Percentiles rank a stretch among this genome's conserved stretches.
Evolutionary conservation across 1,140 invertebrate species (phyloP).

Genomic region (Aphidius gifuensis): DNA sequence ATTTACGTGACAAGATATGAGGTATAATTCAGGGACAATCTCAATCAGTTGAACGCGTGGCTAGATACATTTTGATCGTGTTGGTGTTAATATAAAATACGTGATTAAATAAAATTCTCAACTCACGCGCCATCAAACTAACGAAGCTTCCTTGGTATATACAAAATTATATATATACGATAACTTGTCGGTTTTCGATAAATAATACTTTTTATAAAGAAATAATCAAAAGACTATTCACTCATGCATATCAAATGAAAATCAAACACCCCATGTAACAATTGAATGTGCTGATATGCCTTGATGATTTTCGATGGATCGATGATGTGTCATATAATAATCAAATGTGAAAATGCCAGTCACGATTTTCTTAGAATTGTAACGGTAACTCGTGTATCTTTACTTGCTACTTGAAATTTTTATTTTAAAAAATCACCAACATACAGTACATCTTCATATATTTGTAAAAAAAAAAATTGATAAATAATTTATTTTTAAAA

Average conservation of each 20-base stretch:
- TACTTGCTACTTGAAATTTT: neutral
- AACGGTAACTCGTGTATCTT: slow-evolving; percentile 11
- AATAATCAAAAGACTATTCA: neutral
- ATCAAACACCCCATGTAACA: too few relatives aligned
- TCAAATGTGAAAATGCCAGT: neutral
- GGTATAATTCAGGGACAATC: slow-evolving; percentile 10
- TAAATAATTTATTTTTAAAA: too few relatives aligned
- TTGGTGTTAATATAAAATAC: too few relatives aligned
- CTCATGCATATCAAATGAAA: slow-evolving; percentile 14
- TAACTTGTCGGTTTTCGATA: too few relatives aligned
- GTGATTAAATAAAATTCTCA: too few relatives aligned
- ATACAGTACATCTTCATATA: too few relatives aligned
- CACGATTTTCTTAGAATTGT: slow-evolving; percentile 6
- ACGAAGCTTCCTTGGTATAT: neutral
- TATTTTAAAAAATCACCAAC: too few relatives aligned
- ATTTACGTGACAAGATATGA: slow-evolving; percentile 13
- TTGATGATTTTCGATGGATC: neutral
- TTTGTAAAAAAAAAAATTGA: too few relatives aligned
- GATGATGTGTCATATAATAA: slow-evolving; percentile 13
- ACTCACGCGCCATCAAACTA: too few relatives aligned
- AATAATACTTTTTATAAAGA: too few relatives aligned
- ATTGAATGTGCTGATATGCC: too few relatives aligned
- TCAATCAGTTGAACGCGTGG: slow-evolving; percentile 12
- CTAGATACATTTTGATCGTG: neutral
- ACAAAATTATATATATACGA: too few relatives aligned